A percentile compares a stretch with the other conserved stretches of the same genome.
These are phyloP conservation scores for Sarcophilus harrisii DNA, from an alignment of 2,797 vertebrate species.

Conservation along the genomic window DNA sequence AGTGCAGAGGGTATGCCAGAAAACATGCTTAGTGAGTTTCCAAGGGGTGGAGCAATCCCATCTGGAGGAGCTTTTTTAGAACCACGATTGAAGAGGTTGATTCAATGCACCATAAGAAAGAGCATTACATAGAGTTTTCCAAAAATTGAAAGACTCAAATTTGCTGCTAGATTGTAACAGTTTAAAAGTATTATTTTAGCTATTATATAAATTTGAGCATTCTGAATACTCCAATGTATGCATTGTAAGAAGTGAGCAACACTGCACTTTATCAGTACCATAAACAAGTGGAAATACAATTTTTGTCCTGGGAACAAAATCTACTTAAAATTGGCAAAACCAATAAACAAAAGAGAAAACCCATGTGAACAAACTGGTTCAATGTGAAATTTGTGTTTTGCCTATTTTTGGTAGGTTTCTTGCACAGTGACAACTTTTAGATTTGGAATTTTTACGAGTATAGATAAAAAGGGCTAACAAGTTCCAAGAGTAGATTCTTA, in stretches of 20 bases:
- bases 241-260: background rate
- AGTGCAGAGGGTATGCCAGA: background rate
- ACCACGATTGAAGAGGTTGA: background rate
- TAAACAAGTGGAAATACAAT: background rate
- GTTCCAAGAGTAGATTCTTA: background rate
- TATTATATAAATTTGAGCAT: background rate
- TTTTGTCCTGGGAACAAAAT: background rate
- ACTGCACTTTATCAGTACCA: background rate
- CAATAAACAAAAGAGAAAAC: background rate
- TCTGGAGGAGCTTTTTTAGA: background rate
- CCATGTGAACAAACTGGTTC: background rate
- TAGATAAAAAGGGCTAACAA: constrained; percentile 8
- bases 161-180: background rate
- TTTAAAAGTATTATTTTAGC: background rate
- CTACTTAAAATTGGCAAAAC: background rate
- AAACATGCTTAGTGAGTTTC: background rate
- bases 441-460: background rate
- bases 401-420: background rate
- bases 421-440: background rate
- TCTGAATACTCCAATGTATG: background rate
- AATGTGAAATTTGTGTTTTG: background rate
- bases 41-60: background rate
- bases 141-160: background rate
- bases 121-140: background rate
- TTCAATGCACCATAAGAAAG: background rate